Evolutionary conservation across 2,113 vertebrate species (phyloP), one percentile per base, ranked within the genome.

Genomic region (Dipodomys ordii): DNA sequence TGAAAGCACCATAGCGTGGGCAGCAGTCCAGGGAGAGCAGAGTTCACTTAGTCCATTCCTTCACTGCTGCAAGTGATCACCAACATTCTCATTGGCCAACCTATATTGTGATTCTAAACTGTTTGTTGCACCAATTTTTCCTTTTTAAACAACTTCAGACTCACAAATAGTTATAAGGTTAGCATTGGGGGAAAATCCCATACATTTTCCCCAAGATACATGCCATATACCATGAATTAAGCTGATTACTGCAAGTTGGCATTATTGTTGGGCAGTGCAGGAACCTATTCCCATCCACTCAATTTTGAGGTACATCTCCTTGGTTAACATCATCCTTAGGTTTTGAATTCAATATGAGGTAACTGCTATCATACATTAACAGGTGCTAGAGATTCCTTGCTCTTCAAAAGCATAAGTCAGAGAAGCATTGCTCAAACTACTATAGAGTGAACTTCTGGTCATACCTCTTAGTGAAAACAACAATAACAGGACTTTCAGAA

Each of bases 361-460:
- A 39, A 46, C 46, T 62, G 0, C 1, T 57, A 64, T 23, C 22
- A 64, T 57, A 18, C 53, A 57, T 57, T 13, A 57, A 57, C 53
- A 57, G 53, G 53, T 57, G 12, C 53, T 57, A 13, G 12, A 35
- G 80, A 9, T 71, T 79, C 74, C 87, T 78, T 82, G 49, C 28
- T 57, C 35, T 81, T 92, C 80, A 67, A 87, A 90, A 68, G n/a
- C 46, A 19, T 27, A 88, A 64, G 68, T 88, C 74, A 85, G 62
- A 92, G 64, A 67, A 64, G 28, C 11, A 49, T 39, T 20, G 9
- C 39, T 49, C 39, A 80, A 60, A 67, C 3, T 39, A 30, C 32
- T 62, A 2, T 2, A 32, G 49, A 90, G 20, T 84, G 25, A 85
- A 77, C 74, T 89, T 23, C 15, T 87, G 13, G 30, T 12, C 82